phyloP scores from a whole-genome alignment of 2,113 vertebrate genomes.

The Sapayoa aenigma region DNA sequence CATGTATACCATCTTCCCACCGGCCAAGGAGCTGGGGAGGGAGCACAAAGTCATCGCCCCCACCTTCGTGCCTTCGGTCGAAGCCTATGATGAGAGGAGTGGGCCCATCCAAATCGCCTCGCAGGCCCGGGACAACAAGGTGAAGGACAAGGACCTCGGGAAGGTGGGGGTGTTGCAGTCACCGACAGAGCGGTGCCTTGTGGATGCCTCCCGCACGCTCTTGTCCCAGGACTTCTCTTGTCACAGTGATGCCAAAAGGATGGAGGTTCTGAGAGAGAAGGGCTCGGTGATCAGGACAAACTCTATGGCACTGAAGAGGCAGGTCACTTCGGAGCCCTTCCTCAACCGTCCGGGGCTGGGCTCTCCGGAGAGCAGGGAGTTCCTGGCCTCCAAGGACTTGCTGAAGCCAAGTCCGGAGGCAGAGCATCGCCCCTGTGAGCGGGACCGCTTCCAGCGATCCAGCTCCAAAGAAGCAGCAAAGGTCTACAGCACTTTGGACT shows the following conservation, averaged over 20 bases:
- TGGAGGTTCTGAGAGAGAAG: conserved; percentile 83
- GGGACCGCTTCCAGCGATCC: conserved; percentile 67
- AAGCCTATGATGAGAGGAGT: conserved; percentile 88
- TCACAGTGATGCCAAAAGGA: conserved; percentile 76
- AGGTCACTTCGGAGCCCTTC: conserved; percentile 71
- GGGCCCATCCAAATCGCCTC: conserved; percentile 93
- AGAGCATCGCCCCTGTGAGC: conserved; percentile 74
- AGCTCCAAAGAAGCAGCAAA: conserved; percentile 72
- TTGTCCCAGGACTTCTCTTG: conserved; percentile 75
- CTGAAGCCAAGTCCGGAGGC: conserved; percentile 76
- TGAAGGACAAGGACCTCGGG: conserved; percentile 75
- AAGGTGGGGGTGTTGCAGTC: conserved; percentile 76
- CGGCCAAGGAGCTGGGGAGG: conserved; percentile 80
- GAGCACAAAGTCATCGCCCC: conserved; percentile 93
- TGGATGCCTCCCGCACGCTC: conserved; percentile 70
- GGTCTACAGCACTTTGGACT: conserved; percentile 76
- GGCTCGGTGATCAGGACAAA: conserved; percentile 89
- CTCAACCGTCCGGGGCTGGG: conserved; percentile 76
- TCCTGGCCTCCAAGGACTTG: conserved; percentile 80
- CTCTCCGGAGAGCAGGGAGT: conserved; percentile 80
- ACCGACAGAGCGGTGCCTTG: conserved; percentile 71
- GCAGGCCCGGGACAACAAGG: conserved; percentile 86
- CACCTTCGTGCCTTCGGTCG: conserved; percentile 95
- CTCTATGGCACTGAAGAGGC: conserved; percentile 79
- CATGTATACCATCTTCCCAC: conserved; percentile 80